phyloP scores from a whole-genome alignment of 2,888 invertebrate genomes.

The Megaustenia siamemsis region DNA sequence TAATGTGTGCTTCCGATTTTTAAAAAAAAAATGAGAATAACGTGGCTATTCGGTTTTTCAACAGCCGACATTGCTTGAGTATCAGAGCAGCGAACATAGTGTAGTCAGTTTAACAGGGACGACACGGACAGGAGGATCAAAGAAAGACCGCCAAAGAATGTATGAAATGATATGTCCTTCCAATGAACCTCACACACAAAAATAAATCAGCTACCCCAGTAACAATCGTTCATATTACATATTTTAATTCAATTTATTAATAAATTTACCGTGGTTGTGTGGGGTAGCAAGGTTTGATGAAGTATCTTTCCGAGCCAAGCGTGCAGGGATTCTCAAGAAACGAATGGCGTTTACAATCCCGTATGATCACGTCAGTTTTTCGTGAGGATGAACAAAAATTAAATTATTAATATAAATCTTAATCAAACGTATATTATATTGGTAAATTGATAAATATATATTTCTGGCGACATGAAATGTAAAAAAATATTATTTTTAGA shows the following conservation, averaged over 20 bases:
- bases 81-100: background rate
- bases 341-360: conserved; percentile 54
- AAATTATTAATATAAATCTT: background rate
- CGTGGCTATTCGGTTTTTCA: background rate
- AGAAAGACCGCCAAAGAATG: conserved; percentile 40
- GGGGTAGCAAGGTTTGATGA: background rate
- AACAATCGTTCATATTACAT: background rate
- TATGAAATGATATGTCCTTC: background rate
- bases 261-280: conserved; percentile 19
- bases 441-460: background rate
- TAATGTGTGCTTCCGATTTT: background rate
- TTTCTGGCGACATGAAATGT: background rate
- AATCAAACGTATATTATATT: background rate
- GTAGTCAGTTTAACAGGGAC: background rate
- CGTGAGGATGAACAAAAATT: background rate
- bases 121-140: background rate
- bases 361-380: conserved; percentile 20
- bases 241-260: background rate
- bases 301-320: conserved; percentile 39
- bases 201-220: background rate
- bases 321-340: conserved; percentile 45
- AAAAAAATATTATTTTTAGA: background rate
- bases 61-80: background rate
- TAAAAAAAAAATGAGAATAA: background rate
- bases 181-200: too few relatives aligned